These are phyloP conservation scores for Anolis carolinensis DNA, from an alignment of 2,113 vertebrate genomes.

Conservation along the genomic window DNA sequence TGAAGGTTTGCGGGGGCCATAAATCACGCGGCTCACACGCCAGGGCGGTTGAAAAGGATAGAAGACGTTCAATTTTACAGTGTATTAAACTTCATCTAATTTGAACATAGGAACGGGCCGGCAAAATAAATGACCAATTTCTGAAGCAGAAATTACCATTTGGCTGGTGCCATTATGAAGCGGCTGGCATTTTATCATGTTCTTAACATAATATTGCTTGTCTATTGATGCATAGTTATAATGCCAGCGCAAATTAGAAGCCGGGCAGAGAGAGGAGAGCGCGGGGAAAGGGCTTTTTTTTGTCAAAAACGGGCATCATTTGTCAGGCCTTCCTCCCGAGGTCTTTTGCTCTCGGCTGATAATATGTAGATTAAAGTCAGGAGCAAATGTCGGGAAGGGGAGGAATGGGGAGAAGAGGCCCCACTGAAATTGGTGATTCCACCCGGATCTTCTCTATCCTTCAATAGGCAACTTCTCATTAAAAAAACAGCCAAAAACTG, in stretches of 20 bases:
- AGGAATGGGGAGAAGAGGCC: neutral
- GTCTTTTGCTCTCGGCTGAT: conserved; percentile 78
- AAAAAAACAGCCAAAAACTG: neutral
- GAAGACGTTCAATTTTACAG: conserved; percentile 85
- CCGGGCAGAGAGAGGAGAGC: conserved; percentile 75
- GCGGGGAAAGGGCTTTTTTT: conserved; percentile 54
- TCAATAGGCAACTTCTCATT: neutral
- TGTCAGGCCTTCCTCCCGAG: conserved; percentile 80
- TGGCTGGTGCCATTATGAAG: conserved; percentile 82
- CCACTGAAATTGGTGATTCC: too few relatives aligned
- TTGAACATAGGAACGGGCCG: conserved; percentile 83
- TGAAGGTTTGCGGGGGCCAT: conserved; percentile 77
- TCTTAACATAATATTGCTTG: conserved; percentile 86
- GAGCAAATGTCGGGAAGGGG: conserved; percentile 61
- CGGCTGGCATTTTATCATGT: conserved; percentile 83
- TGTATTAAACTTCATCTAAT: conserved; percentile 87
- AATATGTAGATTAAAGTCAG: conserved; percentile 81
- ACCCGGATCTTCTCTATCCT: too few relatives aligned
- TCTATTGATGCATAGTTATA: conserved; percentile 84
- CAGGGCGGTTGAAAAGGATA: conserved; percentile 81
- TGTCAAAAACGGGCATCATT: conserved; percentile 79
- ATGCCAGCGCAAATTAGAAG: conserved; percentile 81
- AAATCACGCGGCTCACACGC: conserved; percentile 79
- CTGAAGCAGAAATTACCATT: conserved; percentile 86
- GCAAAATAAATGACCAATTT: conserved; percentile 89